Evolutionary conservation across 53 echinoderm and acorn worm genomes (phyloP).

Genomic region (Actinopyga echinites): DNA sequence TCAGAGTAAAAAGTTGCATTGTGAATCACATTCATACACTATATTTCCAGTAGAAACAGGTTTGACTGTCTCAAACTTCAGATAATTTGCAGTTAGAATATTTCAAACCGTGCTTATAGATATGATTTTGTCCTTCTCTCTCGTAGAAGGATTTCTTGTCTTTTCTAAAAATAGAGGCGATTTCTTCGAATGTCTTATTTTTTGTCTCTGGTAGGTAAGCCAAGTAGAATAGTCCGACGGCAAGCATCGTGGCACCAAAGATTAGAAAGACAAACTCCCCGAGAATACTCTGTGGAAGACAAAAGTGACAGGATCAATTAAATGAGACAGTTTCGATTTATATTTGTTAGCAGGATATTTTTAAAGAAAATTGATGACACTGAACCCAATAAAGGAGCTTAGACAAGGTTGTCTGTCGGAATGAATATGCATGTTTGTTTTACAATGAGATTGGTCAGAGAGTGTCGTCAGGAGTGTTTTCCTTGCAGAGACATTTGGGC

Average conservation of each 20-base stretch:
- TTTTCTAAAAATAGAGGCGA: slow-evolving; percentile 23
- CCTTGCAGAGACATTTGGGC: too few species aligned
- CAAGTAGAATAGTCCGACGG: slow-evolving; percentile 37
- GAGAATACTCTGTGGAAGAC: slow-evolving; percentile 15
- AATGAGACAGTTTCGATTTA: too few species aligned
- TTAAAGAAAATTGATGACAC: too few species aligned
- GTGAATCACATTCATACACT: too few species aligned
- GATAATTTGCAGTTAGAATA: not conserved
- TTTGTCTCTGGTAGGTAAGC: slow-evolving; percentile 53
- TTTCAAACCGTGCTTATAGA: slow-evolving; percentile 7
- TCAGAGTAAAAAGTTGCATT: too few species aligned
- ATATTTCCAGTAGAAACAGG: too few species aligned
- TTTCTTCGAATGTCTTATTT: slow-evolving; percentile 62
- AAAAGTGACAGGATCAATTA: not conserved
- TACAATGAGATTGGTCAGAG: too few species aligned
- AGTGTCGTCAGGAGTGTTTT: too few species aligned
- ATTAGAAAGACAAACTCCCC: slow-evolving; percentile 50
- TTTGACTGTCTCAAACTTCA: not conserved
- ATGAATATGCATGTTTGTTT: too few species aligned
- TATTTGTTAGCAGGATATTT: too few species aligned
- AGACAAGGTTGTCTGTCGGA: too few species aligned
- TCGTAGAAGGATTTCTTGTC: slow-evolving; percentile 12
- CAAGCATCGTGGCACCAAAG: slow-evolving; percentile 33
- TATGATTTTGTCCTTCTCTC: slow-evolving; percentile 6
- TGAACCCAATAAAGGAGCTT: too few species aligned